These are phyloP conservation scores for Casuarius casuarius DNA, from an alignment of 2,113 vertebrate genomes.

Conservation along the genomic window DNA sequence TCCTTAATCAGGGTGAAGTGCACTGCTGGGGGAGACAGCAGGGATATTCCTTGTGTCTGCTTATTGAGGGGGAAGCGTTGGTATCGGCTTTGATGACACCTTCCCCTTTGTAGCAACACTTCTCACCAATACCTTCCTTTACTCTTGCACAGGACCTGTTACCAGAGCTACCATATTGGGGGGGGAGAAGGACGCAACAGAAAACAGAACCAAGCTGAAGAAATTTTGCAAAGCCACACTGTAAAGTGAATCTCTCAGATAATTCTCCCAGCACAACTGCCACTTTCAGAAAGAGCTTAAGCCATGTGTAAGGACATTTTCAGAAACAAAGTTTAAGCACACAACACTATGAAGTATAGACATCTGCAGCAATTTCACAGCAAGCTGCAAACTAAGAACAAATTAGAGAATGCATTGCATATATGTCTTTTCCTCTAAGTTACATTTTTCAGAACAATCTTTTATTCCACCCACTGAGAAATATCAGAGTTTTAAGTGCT, in stretches of 20 bases:
- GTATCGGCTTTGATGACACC: neutral
- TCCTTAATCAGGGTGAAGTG: neutral
- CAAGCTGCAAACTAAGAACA: neutral
- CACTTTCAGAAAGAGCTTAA: neutral
- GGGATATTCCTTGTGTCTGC: neutral
- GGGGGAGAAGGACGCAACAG: neutral
- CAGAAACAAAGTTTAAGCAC: neutral
- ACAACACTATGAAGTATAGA: neutral
- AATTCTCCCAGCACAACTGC: neutral
- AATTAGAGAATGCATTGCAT: neutral
- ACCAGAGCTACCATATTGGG: neutral
- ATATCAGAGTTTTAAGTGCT: neutral
- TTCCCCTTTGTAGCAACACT: neutral
- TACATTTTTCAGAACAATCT: neutral
- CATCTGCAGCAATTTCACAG: neutral
- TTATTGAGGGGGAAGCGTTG: neutral
- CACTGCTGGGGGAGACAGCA: neutral
- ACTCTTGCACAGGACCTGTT: neutral
- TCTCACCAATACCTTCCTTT: neutral
- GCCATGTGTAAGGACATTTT: neutral
- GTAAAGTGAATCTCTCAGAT: neutral
- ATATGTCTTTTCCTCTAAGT: neutral
- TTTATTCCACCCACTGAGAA: neutral
- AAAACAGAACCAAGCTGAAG: neutral
- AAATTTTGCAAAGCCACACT: neutral